A percentile compares a stretch with the other conserved stretches of the same genome.
phyloP scores from a whole-genome alignment of 2,113 vertebrate genomes.

The Centropus unirufus region DNA sequence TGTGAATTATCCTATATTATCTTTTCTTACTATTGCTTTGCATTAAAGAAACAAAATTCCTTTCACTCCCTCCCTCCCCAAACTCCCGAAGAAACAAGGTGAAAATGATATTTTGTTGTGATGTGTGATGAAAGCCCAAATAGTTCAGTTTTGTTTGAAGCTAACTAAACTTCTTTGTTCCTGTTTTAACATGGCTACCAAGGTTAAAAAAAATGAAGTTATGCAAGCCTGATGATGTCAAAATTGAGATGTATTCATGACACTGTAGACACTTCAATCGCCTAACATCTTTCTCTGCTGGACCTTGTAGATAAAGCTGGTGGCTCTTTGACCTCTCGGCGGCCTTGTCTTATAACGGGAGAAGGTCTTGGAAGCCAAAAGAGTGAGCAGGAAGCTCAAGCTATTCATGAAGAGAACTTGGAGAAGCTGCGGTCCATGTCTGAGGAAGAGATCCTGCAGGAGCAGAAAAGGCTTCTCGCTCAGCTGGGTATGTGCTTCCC shows the following conservation, averaged over 20 bases:
- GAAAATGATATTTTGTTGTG: not conserved
- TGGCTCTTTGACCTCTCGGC: conserved; percentile 5
- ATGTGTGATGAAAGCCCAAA: not conserved
- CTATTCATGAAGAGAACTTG: conserved; percentile 91
- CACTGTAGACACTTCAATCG: not conserved
- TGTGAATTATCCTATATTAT: not conserved
- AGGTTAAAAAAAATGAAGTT: not conserved
- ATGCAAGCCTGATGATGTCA: not conserved
- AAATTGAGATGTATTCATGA: not conserved
- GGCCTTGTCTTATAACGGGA: conserved; percentile 82
- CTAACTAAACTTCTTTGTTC: not conserved
- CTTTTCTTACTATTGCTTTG: not conserved
- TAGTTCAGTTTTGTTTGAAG: not conserved
- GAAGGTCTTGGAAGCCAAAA: conserved; percentile 79
- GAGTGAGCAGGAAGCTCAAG: conserved; percentile 79
- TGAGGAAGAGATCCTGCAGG: conserved; percentile 85
- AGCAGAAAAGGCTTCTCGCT: conserved; percentile 83
- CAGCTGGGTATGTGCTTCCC: conserved; percentile 84
- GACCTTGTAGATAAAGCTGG: conserved; percentile 18
- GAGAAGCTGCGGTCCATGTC: conserved; percentile 83
- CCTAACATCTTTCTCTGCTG: not conserved
- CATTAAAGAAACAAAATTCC: not conserved
- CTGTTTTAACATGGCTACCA: not conserved
- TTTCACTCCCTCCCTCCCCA: not conserved
- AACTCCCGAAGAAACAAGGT: not conserved